Percentiles rank a stretch among this genome's conserved stretches.
These are phyloP conservation scores for Siniperca chuatsi DNA, from an alignment of 2,113 vertebrate genomes.

Conservation along the genomic window DNA sequence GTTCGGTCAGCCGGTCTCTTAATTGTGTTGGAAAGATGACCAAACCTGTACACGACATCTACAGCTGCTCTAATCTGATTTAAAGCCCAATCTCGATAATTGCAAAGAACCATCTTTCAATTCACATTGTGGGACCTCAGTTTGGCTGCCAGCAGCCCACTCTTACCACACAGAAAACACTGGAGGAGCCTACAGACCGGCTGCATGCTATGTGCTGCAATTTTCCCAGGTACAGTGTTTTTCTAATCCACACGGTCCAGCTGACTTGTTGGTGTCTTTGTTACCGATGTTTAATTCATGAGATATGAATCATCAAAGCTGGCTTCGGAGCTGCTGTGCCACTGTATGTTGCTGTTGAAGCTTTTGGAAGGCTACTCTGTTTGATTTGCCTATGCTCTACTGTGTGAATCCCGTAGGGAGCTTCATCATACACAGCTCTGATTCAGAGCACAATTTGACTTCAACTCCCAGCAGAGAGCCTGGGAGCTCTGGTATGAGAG, in stretches of 20 bases:
- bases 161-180: constrained; percentile 3
- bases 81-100: constrained; percentile 56
- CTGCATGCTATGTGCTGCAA: constrained; percentile 42
- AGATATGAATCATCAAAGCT: constrained; percentile 70
- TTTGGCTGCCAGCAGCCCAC: constrained; percentile 22
- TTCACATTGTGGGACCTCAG: constrained; percentile 18
- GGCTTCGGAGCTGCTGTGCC: constrained; percentile 40
- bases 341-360: constrained; percentile 39
- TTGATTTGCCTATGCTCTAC: constrained; percentile 38
- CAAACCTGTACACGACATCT: constrained; percentile 35
- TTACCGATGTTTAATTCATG: constrained; percentile 70
- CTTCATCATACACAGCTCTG: constrained; percentile 50
- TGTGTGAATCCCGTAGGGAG: constrained; percentile 57
- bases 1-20: constrained; percentile 26
- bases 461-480: constrained; percentile 41
- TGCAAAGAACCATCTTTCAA: constrained; percentile 27
- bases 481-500: constrained; percentile 26
- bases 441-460: constrained; percentile 57
- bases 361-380: constrained; percentile 50
- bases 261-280: constrained; percentile 60
- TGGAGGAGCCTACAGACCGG: background rate
- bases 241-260: constrained; percentile 21
- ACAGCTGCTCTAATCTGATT: constrained; percentile 48
- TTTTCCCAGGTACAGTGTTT: constrained; percentile 55
- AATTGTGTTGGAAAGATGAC: constrained; percentile 43